phyloP scores from a whole-genome alignment of 2,797 vertebrate species.

The Phrynocephalus vlangalii region DNA sequence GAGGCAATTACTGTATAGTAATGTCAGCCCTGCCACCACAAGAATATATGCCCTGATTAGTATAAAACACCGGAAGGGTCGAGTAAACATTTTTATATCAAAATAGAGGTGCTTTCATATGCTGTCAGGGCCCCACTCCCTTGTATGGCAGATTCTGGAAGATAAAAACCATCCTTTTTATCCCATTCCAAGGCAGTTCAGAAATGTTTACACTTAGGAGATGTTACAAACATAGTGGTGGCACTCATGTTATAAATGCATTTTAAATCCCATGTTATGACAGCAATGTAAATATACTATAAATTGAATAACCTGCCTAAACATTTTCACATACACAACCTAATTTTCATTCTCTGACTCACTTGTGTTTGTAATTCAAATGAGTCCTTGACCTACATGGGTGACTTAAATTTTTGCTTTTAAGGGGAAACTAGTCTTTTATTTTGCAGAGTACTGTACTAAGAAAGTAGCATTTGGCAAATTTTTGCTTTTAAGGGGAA shows the following conservation, averaged over 20 bases:
- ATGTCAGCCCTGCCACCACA: too few relatives aligned
- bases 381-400: slow-evolving; percentile 29
- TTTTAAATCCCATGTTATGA: background rate
- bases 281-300: background rate
- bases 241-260: slow-evolving; percentile 4
- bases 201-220: background rate
- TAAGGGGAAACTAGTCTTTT: background rate
- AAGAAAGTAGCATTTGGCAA: slow-evolving; percentile 17
- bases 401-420: slow-evolving; percentile 18
- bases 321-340: background rate
- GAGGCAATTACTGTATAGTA: too few relatives aligned
- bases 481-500: slow-evolving; percentile 21
- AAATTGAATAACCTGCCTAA: slow-evolving; percentile 14
- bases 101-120: background rate
- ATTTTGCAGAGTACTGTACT: background rate
- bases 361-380: slow-evolving; percentile 35
- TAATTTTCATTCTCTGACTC: slow-evolving; percentile 17
- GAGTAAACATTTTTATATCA: too few relatives aligned
- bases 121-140: background rate
- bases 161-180: background rate
- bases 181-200: background rate
- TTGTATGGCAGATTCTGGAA: background rate
- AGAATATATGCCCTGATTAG: too few relatives aligned
- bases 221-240: background rate
- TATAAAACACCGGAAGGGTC: too few relatives aligned